A percentile compares a stretch with the other conserved stretches of the same genome.
Conservation (phyloP, 2,888 invertebrate species). For the Clitarchus hookeri region DNA sequence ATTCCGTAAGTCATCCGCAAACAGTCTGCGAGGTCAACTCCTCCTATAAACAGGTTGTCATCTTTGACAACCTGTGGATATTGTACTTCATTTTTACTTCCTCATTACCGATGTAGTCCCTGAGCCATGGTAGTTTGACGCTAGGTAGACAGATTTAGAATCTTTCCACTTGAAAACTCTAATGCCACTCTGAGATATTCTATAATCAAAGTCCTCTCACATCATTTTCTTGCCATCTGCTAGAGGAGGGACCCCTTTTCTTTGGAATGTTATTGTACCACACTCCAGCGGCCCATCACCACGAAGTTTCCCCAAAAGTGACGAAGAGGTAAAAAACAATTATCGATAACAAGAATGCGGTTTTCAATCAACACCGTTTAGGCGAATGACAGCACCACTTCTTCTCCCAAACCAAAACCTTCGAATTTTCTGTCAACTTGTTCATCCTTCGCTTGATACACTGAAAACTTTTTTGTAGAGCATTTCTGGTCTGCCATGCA, state of each 20-base stretch:
- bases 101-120: constrained; percentile 29
- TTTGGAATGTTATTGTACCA: constrained; percentile 41
- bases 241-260: constrained; percentile 32
- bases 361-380: constrained; percentile 40
- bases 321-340: constrained; percentile 35
- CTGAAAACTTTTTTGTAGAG: constrained; percentile 42
- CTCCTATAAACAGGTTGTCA: constrained; percentile 25
- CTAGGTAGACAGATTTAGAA: constrained; percentile 38
- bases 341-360: constrained; percentile 35
- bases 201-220: constrained; percentile 27
- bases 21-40: constrained; percentile 8
- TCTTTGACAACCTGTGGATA: not conserved
- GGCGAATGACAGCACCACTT: constrained; percentile 42
- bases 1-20: not conserved
- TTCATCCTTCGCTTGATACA: constrained; percentile 35
- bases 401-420: not conserved
- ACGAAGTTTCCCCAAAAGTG: constrained; percentile 41
- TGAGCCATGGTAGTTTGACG: constrained; percentile 43
- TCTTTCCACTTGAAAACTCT: constrained; percentile 40
- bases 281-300: constrained; percentile 39
- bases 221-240: not conserved
- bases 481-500: constrained; percentile 40
- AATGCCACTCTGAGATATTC: constrained; percentile 31
- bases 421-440: not conserved
- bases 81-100: not conserved